Evolutionary conservation across 2,888 invertebrate genomes (phyloP), one percentile per base, ranked within the genome.

Genomic region (Latrodectus elegans): DNA sequence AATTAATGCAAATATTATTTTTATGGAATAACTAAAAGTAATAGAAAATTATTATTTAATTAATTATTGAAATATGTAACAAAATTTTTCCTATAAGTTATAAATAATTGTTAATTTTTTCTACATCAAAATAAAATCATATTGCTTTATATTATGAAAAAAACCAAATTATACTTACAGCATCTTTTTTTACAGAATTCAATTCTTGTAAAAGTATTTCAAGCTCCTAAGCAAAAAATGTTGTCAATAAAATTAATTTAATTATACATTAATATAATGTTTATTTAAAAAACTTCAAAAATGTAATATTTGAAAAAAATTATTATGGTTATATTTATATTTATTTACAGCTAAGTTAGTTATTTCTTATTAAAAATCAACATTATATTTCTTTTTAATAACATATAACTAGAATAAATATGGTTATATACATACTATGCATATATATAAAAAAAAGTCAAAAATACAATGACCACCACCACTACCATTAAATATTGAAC

Each of bases 161-260:
- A 38, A 38, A 8, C 15, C 26, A 26, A 8, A 26, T 26, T 70
- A 14, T 52, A 85, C 85, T 85, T 85, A 85, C 85, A 53, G 85
- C 85, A 85, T 85, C 80, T 64, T 80, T 80, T 74, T 60, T 80
- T n/a, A 85, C 9, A 52, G 80, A 75, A 55, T 80, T 85, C 17
- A 85, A 71, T 75, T 85, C 85, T 15, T 68, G n/a, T 52, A 85
- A 22, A 15, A 80, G 60, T 53, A 71, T 75, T 75, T 85, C 80
- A 10, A 80, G 64, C 14, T 80, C 85, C 74, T 76, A 22, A 10
- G 71, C 51, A 49, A 11, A 72, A 79, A 49, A 67, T 60, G 71
- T 38, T 49, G 22, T 68, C 8, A 76, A 15, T 38, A 68, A n/a
- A 9, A 68, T 8, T 49, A n/a, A 75, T 68, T 11, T 49, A 51